A percentile compares a stretch with the other conserved stretches of the same genome.
Evolutionary conservation across 2,888 invertebrate species (phyloP).

Genomic region (Celastrina argiolus): DNA sequence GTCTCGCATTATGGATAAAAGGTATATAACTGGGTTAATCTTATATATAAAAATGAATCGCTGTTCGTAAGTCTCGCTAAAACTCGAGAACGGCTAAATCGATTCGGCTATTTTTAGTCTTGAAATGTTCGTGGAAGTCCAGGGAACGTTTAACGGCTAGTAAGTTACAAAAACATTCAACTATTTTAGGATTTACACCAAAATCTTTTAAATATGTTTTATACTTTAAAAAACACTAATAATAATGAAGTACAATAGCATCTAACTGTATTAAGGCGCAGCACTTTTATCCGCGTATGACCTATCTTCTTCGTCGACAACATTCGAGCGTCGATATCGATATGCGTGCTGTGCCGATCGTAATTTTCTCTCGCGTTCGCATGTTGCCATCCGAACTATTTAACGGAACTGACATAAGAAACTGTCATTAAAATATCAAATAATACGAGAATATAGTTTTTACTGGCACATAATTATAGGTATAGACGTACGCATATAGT

Average conservation of each 20-base stretch:
- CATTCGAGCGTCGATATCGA: background rate
- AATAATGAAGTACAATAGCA: background rate
- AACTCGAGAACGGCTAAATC: no score
- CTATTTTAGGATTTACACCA: background rate
- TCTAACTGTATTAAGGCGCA: background rate
- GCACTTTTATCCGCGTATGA: background rate
- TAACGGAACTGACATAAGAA: constrained; percentile 68
- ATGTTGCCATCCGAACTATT: constrained; percentile 70
- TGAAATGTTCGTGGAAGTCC: no score
- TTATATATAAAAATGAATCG: no score
- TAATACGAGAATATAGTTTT: constrained; percentile 47
- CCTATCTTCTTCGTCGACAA: background rate
- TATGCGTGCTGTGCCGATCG: constrained; percentile 30
- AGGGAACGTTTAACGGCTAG: background rate
- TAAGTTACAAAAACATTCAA: background rate
- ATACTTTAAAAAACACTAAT: no score
- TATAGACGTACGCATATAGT: constrained; percentile 38
- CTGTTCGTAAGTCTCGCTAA: no score
- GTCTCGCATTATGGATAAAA: no score
- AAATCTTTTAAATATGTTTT: no score
- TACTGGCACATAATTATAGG: constrained; percentile 29
- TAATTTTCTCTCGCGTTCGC: constrained; percentile 53
- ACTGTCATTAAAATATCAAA: constrained; percentile 65
- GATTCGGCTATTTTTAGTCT: no score
- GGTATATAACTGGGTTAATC: no score